These are phyloP conservation scores for Drosophila suboccidentalis DNA, from an alignment of 2,888 invertebrate species.

Conservation along the genomic window DNA sequence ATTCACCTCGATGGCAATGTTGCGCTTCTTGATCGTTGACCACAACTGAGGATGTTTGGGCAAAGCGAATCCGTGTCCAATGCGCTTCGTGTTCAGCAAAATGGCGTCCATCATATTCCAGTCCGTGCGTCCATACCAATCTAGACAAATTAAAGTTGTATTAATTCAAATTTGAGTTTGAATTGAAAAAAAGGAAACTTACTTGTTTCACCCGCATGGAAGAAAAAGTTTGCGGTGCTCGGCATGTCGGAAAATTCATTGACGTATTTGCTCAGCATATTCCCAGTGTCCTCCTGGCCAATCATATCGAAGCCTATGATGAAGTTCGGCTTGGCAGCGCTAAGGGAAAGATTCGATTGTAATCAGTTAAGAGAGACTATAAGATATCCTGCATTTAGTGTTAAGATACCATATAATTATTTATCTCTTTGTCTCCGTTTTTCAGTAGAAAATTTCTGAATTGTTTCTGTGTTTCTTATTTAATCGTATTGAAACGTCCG, in stretches of 20 bases:
- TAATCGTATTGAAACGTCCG: no score
- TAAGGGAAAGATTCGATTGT: conserved; percentile 26
- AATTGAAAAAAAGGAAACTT: conserved; percentile 42
- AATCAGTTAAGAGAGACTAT: background rate
- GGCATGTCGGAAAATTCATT: conserved; percentile 85
- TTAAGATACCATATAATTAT: no score
- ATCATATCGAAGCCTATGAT: conserved; percentile 90
- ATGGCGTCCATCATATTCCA: conserved; percentile 88
- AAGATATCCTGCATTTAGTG: background rate
- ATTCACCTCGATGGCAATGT: conserved; percentile 85
- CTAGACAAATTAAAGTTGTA: conserved; percentile 43
- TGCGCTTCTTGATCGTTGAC: conserved; percentile 84
- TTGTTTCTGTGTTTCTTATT: no score
- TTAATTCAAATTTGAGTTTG: background rate
- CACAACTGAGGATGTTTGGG: conserved; percentile 85
- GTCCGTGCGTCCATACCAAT: conserved; percentile 88
- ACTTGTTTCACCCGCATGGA: conserved; percentile 90
- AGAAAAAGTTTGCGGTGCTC: conserved; percentile 87
- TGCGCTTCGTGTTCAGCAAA: conserved; percentile 84
- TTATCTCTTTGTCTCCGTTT: no score
- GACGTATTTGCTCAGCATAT: conserved; percentile 86
- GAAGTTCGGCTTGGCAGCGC: conserved; percentile 86
- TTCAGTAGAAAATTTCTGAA: background rate
- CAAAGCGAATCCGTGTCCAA: conserved; percentile 84
- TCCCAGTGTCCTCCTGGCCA: conserved; percentile 89